phyloP scores from a whole-genome alignment of 2,888 invertebrate genomes.

The Cephus runcator region DNA sequence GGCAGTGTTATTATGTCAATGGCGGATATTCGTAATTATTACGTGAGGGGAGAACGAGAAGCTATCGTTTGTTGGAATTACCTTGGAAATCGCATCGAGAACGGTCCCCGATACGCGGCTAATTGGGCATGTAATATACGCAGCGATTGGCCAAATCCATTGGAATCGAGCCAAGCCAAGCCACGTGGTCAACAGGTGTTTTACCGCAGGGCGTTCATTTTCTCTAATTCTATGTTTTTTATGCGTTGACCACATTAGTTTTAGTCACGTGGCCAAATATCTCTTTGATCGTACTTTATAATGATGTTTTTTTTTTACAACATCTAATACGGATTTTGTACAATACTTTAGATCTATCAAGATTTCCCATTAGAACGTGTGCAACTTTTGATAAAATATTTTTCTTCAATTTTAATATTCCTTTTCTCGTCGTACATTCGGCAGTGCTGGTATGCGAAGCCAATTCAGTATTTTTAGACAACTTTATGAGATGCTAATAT shows the following conservation, averaged over 20 bases:
- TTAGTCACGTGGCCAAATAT: not conserved
- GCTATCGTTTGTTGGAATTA: not conserved
- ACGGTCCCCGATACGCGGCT: not conserved
- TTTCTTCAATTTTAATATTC: not conserved
- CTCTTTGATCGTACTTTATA: not conserved
- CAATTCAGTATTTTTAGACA: not conserved
- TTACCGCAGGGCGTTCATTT: not conserved
- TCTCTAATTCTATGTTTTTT: not conserved
- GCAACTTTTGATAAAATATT: not conserved
- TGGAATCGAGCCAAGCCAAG: slow-evolving; percentile 3
- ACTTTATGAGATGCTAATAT: not conserved
- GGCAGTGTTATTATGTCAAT: not conserved
- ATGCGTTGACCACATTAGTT: not conserved
- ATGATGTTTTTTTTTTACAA: not conserved
- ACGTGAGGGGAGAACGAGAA: not conserved
- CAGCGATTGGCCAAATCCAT: not conserved
- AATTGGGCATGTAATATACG: slow-evolving; percentile 1
- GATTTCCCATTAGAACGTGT: not conserved
- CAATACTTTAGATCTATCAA: not conserved
- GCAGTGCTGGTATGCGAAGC: not conserved
- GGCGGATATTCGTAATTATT: not conserved
- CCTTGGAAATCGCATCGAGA: not conserved
- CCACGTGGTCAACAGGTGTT: slow-evolving; percentile 10
- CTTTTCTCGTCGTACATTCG: not conserved
- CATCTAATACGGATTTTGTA: not conserved